A percentile compares a stretch with the other conserved stretches of the same genome.
phyloP scores from a whole-genome alignment of 2,113 vertebrate genomes.

The Cynopterus brachyotis region DNA sequence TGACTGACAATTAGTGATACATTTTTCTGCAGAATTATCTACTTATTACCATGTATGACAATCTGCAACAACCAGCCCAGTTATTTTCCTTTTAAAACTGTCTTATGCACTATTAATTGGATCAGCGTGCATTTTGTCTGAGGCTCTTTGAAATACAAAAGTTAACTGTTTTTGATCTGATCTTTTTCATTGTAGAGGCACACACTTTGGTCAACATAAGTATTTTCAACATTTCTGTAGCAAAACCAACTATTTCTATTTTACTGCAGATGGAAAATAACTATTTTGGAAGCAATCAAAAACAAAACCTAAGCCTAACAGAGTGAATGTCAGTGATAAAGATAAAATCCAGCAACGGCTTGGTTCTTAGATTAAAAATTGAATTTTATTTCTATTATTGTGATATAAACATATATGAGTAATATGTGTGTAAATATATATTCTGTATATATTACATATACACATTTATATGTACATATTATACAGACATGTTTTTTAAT shows the following conservation, averaged over 20 bases:
- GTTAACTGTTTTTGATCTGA: neutral
- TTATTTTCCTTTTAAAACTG: neutral
- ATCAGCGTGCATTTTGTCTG: neutral
- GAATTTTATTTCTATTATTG: slow-evolving; percentile 30
- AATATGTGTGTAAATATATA: neutral
- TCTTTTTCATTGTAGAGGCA: neutral
- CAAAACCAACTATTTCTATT: slow-evolving; percentile 68
- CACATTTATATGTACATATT: neutral
- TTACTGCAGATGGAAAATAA: slow-evolving; percentile 60
- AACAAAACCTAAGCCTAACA: slow-evolving; percentile 59
- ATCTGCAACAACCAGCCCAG: neutral
- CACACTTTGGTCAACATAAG: slow-evolving; percentile 58
- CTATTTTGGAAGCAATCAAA: slow-evolving; percentile 54
- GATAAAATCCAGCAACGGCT: slow-evolving; percentile 11
- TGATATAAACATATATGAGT: neutral
- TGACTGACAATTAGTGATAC: neutral
- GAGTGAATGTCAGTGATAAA: slow-evolving; percentile 52
- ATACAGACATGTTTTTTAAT: neutral
- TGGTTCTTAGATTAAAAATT: slow-evolving; percentile 40
- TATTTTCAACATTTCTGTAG: slow-evolving; percentile 52
- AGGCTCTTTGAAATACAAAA: neutral
- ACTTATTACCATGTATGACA: neutral
- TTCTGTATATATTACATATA: neutral
- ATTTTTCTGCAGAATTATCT: slow-evolving; percentile 38
- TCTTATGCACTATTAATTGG: slow-evolving; percentile 4